Conservation (phyloP, 2,888 invertebrate genomes). For the Acutogordius australiensis region DNA sequence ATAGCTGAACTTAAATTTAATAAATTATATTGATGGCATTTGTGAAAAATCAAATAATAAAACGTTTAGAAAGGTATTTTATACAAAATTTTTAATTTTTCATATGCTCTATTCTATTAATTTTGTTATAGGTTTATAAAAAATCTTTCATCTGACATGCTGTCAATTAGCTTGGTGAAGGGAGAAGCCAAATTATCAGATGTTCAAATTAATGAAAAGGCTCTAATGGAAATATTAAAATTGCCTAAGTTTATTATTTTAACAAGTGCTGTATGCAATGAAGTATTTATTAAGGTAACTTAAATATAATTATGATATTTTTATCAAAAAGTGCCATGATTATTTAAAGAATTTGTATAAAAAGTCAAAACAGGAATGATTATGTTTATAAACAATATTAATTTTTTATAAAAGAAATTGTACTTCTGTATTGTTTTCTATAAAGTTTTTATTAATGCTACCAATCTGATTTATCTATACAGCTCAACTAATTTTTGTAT, state of each 20-base stretch:
- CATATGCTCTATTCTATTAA: no score
- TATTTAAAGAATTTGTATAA: no score
- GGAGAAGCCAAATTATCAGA: conserved; percentile 3
- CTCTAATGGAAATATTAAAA: conserved; percentile 9
- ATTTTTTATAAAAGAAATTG: no score
- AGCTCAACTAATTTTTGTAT: no score
- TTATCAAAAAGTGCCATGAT: no score
- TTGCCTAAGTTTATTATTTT: neutral
- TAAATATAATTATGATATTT: neutral
- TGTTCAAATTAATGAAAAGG: conserved; percentile 1
- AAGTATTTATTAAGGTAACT: neutral
- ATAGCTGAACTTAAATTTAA: no score
- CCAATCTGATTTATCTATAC: no score
- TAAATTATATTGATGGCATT: conserved; percentile 1
- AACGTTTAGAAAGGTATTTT: neutral
- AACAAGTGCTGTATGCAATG: neutral
- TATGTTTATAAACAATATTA: no score
- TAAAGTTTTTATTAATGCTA: no score
- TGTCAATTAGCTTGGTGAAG: neutral
- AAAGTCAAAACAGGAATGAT: no score
- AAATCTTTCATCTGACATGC: conserved; percentile 2
- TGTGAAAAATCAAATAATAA: conserved; percentile 10
- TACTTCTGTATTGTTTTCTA: no score
- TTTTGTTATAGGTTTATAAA: conserved; percentile 10
- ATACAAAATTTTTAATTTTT: neutral